Percentiles rank a stretch among this genome's conserved stretches.
Evolutionary conservation across 2,113 vertebrate species (phyloP).

Genomic region (Ictalurus furcatus): DNA sequence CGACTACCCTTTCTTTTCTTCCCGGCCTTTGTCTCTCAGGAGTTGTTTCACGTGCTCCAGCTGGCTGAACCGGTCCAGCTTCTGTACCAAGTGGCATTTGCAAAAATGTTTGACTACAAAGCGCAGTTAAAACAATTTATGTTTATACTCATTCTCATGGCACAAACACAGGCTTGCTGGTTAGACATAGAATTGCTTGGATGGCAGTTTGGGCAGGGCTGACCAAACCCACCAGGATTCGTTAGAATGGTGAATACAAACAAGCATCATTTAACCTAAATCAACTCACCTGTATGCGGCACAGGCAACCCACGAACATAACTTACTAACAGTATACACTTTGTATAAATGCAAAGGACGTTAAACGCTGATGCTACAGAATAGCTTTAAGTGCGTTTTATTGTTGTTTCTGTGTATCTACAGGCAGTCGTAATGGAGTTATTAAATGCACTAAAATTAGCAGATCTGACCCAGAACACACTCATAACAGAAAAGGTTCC

Average conservation of each 20-base stretch:
- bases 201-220: neutral
- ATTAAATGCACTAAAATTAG: conserved; percentile 67
- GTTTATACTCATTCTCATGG: too few species aligned
- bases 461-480: conserved; percentile 69
- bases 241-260: too few species aligned
- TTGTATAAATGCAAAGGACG: neutral
- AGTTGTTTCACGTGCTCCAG: too few species aligned
- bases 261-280: neutral
- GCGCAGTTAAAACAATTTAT: too few species aligned
- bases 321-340: neutral
- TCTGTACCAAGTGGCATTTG: too few species aligned
- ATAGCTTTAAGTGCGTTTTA: neutral
- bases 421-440: conserved; percentile 80
- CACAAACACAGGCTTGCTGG: too few species aligned
- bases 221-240: neutral
- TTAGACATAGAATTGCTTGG: too few species aligned
- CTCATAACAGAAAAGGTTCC: conserved; percentile 83
- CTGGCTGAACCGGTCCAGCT: too few species aligned
- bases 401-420: neutral
- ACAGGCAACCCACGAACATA: neutral
- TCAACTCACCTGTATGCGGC: neutral
- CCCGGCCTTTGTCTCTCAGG: too few species aligned
- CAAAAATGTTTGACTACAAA: too few species aligned
- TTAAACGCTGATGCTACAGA: neutral
- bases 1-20: too few species aligned